A percentile compares a stretch with the other conserved stretches of the same genome.
phyloP scores from a whole-genome alignment of 2,888 invertebrate species.

The Mesoligia furuncula region DNA sequence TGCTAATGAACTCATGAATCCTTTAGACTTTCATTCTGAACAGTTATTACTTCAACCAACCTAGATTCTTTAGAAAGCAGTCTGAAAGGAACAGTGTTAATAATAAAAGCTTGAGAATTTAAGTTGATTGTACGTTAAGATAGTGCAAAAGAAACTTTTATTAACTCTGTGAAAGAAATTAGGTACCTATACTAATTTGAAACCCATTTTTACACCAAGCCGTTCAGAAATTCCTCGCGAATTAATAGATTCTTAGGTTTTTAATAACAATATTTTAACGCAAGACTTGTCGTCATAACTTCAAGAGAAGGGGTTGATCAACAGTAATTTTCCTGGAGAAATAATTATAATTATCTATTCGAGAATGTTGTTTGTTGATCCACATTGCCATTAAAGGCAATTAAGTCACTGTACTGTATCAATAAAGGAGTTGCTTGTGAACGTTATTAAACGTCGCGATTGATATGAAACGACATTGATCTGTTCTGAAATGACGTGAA shows the following conservation, averaged over 20 bases:
- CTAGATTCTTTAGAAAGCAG: conserved; percentile 20
- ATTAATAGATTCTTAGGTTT: background rate
- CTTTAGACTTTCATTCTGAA: conserved; percentile 13
- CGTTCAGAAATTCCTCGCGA: background rate
- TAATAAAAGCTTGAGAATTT: conserved; percentile 22
- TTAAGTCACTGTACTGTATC: conserved; percentile 19
- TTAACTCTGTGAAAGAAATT: background rate
- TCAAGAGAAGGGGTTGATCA: conserved; percentile 18
- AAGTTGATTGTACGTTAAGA: conserved; percentile 9
- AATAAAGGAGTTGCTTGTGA: conserved; percentile 10
- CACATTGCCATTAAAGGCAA: conserved; percentile 25
- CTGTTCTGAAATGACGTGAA: conserved; percentile 13
- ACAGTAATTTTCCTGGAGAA: conserved; percentile 38
- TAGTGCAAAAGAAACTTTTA: background rate
- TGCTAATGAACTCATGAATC: conserved; percentile 37
- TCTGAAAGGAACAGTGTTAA: conserved; percentile 23
- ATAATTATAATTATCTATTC: conserved; percentile 48
- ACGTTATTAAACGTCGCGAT: conserved; percentile 13
- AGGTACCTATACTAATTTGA: background rate
- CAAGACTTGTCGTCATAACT: background rate
- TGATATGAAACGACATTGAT: conserved; percentile 2
- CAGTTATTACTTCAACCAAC: conserved; percentile 19
- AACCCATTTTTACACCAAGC: background rate
- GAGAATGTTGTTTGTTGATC: conserved; percentile 30
- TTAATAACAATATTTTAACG: conserved; percentile 1